Evolutionary conservation across 2,797 vertebrate genomes (phyloP), one percentile per base, ranked within the genome.

Genomic region (Trachurus trachurus): DNA sequence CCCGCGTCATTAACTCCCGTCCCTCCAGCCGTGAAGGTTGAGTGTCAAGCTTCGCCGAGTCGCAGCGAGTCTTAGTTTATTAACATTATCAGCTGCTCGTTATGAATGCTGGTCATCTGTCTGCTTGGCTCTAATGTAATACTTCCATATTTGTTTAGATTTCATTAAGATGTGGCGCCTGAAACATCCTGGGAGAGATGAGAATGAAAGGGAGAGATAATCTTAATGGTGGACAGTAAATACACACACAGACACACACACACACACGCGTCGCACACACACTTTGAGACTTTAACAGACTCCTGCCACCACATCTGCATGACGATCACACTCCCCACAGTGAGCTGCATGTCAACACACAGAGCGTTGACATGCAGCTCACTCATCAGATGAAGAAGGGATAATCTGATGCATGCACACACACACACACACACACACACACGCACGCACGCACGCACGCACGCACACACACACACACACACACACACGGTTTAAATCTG

Each of bases 281-380:
- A 80, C 60, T 56, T n/a, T 19, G 19, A 59, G 50, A 56, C 26
- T 26, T 64, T 22, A 53, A 68, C 74, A 60, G 71, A 64, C 70
- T 37, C 56, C 70, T 45, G 74, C 65, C 16, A 71, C 66, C 69
- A 40, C 52, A 76, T 74, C 67, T 73, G 80, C 83, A 83, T 83
- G 73, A 75, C 31, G 79, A 82, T 85, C 9, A 5, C 45, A 8
- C 45, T 65, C 49, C 79, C 68, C 65, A 10, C 77, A 66, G 80
- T 56, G 67, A 78, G 74, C 81, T 79, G 77, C 77, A 63, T 79
- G 76, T 76, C 82, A 79, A 74, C 64, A 39, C 78, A 37, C 63
- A 56, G 69, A 60, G 50, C 9, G 67, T 66, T 31, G 4, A 31
- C 17, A 5, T 47, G 66, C 47, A 34, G 75, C 75, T 34, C 66